phyloP scores from a whole-genome alignment of 2,797 vertebrate genomes.

The Ctenopoma kingsleyae region DNA sequence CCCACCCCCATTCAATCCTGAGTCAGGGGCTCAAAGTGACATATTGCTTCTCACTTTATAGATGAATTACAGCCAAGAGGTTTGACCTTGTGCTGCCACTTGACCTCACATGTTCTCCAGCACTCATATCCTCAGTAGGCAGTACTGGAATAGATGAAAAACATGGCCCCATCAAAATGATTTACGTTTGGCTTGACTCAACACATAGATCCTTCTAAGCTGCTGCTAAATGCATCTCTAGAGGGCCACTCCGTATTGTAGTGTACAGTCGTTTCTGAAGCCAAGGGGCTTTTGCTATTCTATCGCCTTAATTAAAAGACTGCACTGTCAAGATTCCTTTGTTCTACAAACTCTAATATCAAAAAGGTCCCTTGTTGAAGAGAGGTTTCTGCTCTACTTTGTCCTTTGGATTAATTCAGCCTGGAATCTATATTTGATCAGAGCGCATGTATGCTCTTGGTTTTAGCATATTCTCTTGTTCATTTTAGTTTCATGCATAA shows the following conservation, averaged over 20 bases:
- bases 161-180: conserved; percentile 73
- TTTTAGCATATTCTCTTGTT: conserved; percentile 49
- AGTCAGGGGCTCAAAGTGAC: conserved; percentile 51
- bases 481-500: conserved; percentile 38
- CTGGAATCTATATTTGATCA: conserved; percentile 67
- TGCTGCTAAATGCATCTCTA: conserved; percentile 64
- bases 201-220: conserved; percentile 65
- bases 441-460: conserved; percentile 15
- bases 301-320: conserved; percentile 75
- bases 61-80: conserved; percentile 66
- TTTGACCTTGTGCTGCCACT: conserved; percentile 76
- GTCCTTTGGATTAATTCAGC: conserved; percentile 66
- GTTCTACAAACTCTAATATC: conserved; percentile 73
- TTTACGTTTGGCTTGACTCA: conserved; percentile 66
- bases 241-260: conserved; percentile 54
- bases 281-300: conserved; percentile 62
- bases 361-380: conserved; percentile 58
- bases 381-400: conserved; percentile 51
- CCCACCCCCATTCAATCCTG: conserved; percentile 5
- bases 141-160: conserved; percentile 66
- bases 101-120: conserved; percentile 70
- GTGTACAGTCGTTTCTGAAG: conserved; percentile 53
- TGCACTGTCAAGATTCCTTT: conserved; percentile 70
- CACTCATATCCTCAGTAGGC: conserved; percentile 61
- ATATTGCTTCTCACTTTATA: conserved; percentile 58